These are phyloP conservation scores for Linurgus olivaceus DNA, from an alignment of 2,797 vertebrate genomes.

Conservation along the genomic window DNA sequence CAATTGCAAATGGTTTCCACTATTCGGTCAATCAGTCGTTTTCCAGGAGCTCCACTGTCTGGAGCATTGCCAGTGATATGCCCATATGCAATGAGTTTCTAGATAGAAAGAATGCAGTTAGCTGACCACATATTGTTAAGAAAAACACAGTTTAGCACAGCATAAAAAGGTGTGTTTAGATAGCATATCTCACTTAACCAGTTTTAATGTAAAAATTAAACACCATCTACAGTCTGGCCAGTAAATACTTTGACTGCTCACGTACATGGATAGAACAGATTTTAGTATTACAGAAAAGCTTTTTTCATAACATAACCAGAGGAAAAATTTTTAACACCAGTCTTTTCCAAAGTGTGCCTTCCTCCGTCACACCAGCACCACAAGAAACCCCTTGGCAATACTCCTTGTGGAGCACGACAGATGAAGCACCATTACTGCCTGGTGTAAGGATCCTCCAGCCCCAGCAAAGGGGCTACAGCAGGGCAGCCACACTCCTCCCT, in stretches of 20 bases:
- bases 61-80: conserved; percentile 98
- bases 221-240: neutral
- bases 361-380: neutral
- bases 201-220: neutral
- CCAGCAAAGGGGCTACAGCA: neutral
- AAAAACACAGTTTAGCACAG: neutral
- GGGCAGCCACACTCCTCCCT: neutral
- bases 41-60: conserved; percentile 87
- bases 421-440: neutral
- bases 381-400: neutral
- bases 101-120: conserved; percentile 19
- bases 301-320: neutral
- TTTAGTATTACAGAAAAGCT: neutral
- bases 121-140: neutral
- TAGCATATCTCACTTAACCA: neutral
- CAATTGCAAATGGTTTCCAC: conserved; percentile 95
- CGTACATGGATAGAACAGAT: neutral
- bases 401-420: neutral
- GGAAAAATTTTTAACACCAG: neutral
- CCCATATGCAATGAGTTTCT: conserved; percentile 97
- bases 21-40: conserved; percentile 92
- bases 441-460: neutral
- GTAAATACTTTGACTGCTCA: neutral
- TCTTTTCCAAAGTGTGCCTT: neutral
- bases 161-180: neutral